Conservation (phyloP, 2,888 invertebrate genomes). For the Octodonta nipae region DNA sequence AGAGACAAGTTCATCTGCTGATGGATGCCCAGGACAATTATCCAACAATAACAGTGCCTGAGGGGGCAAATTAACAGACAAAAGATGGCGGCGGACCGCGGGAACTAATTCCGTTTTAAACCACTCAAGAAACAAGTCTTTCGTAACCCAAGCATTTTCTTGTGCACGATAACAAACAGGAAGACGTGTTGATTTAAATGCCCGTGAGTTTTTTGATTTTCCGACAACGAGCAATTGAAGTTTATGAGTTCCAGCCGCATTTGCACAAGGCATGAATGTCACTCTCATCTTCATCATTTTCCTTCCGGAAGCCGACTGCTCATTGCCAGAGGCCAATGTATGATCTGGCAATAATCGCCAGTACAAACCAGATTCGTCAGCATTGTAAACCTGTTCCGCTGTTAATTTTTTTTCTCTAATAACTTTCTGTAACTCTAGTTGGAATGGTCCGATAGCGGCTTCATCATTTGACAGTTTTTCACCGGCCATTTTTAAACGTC, state of each 20-base stretch:
- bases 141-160: background rate
- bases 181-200: background rate
- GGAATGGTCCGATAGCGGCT: slow-evolving; percentile 10
- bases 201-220: background rate
- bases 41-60: background rate
- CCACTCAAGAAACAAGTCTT: background rate
- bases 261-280: slow-evolving; percentile 1
- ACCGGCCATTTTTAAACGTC: slow-evolving; percentile 13
- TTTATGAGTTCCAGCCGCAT: slow-evolving; percentile 1
- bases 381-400: slow-evolving; percentile 15
- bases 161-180: background rate
- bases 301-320: too few relatives aligned
- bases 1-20: background rate
- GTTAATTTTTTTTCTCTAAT: slow-evolving; percentile 10
- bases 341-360: slow-evolving; percentile 14
- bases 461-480: slow-evolving; percentile 15
- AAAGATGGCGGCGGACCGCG: background rate
- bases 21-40: background rate
- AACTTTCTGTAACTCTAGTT: slow-evolving; percentile 6
- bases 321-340: too few relatives aligned
- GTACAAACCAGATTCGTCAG: slow-evolving; percentile 14
- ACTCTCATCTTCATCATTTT: too few relatives aligned
- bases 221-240: background rate
- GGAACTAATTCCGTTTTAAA: background rate
- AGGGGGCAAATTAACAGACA: background rate